Percentiles rank a stretch among this genome's conserved stretches.
Conservation (phyloP, 2,888 invertebrate species). For the Coenonympha glycerion region DNA sequence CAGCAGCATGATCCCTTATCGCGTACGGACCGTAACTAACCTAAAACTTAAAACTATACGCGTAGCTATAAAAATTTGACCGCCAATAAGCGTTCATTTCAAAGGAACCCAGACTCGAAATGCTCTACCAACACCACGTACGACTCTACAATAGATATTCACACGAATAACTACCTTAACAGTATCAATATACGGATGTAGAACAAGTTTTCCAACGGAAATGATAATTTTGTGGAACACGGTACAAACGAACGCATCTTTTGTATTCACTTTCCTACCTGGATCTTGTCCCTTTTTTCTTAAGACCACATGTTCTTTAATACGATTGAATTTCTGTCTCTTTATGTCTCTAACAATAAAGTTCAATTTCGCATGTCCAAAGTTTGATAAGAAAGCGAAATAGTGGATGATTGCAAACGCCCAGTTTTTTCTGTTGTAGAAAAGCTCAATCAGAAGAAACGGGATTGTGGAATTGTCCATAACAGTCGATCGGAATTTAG, state of each 20-base stretch:
- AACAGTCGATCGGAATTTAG: conserved; percentile 6
- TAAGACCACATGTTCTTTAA: conserved; percentile 34
- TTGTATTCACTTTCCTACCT: conserved; percentile 68
- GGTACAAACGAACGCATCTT: conserved; percentile 53
- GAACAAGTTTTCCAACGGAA: conserved; percentile 13
- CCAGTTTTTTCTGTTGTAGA: conserved; percentile 27
- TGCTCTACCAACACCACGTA: conserved; percentile 25
- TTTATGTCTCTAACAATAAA: conserved; percentile 31
- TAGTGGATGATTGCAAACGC: conserved; percentile 27
- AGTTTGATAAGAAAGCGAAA: conserved; percentile 15
- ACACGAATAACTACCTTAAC: conserved; percentile 37
- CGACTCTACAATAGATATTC: conserved; percentile 16
- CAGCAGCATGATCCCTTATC: conserved; percentile 40
- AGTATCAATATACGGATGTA: neutral
- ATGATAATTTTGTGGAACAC: conserved; percentile 17
- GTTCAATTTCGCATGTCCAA: conserved; percentile 29
- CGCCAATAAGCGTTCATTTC: conserved; percentile 56
- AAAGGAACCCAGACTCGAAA: conserved; percentile 52
- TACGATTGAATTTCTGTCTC: conserved; percentile 9
- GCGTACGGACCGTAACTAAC: conserved; percentile 59
- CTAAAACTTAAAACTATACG: conserved; percentile 52
- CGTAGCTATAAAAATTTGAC: conserved; percentile 63
- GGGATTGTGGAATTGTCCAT: conserved; percentile 15
- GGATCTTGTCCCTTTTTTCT: conserved; percentile 64
- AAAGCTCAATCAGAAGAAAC: conserved; percentile 25